A percentile compares a stretch with the other conserved stretches of the same genome.
These are phyloP conservation scores for Platycheirus rosarum DNA, from an alignment of 2,888 invertebrate genomes.

Conservation along the genomic window DNA sequence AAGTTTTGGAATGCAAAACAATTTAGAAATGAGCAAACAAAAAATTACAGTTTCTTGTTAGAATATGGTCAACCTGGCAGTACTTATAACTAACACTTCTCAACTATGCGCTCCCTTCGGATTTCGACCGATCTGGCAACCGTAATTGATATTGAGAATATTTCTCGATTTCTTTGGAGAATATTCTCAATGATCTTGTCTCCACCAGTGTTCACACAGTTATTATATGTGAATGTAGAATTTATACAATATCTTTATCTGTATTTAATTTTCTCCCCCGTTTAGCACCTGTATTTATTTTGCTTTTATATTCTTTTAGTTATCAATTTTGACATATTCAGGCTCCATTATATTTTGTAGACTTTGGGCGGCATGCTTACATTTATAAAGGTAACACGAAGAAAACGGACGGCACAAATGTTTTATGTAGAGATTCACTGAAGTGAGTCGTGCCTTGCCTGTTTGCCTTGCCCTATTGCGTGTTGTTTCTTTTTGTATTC, in stretches of 20 bases:
- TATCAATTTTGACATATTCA: slow-evolving; percentile 68
- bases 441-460: slow-evolving; percentile 75
- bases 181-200: slow-evolving; percentile 39
- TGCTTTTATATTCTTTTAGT: slow-evolving; percentile 40
- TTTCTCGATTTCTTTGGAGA: slow-evolving; percentile 37
- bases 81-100: too few relatives aligned
- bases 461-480: slow-evolving; percentile 83
- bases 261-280: slow-evolving; percentile 17
- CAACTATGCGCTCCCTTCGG: too few relatives aligned
- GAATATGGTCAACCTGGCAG: too few relatives aligned
- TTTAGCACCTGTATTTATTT: slow-evolving; percentile 46
- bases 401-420: slow-evolving; percentile 10
- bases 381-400: slow-evolving; percentile 10
- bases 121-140: too few relatives aligned
- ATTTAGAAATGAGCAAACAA: too few relatives aligned
- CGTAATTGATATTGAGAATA: neutral
- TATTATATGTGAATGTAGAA: neutral
- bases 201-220: neutral
- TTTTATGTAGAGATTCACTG: slow-evolving; percentile 61
- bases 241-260: neutral
- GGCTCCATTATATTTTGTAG: slow-evolving; percentile 52
- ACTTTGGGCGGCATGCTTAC: slow-evolving; percentile 31
- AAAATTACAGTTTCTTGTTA: too few relatives aligned
- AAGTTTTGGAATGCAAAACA: too few relatives aligned
- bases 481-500: slow-evolving; percentile 78